Evolutionary conservation across 2,888 invertebrate genomes (phyloP), one percentile per base, ranked within the genome.

Genomic region (Dermolepida albohirtum): DNA sequence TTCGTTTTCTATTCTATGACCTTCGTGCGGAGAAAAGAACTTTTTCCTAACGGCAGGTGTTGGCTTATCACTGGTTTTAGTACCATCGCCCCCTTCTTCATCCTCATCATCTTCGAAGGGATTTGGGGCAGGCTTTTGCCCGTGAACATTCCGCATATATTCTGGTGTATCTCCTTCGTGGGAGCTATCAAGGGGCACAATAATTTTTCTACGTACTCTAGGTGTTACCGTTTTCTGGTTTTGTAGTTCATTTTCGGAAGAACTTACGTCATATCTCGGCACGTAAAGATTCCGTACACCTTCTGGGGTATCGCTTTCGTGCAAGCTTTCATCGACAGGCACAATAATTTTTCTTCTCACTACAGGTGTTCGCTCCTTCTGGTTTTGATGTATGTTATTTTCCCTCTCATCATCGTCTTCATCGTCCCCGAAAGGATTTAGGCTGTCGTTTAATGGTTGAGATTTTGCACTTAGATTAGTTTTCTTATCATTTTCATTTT

Each of bases 351-450:
- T 76, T 51, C 69, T 72, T 27, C 70, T 50, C 5, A 34, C 41
- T 12, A 51, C 66, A 1, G 68, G 67, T 47, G 59, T 67, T 14
- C 64, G 55, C 75, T 77, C 51, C 73, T 75, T 14, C 17, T 64
- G 16, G 70, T 51, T 59, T 72, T 54, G 64, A 72, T 57, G 51
- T 68, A 68, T 65, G 68, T 66, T 50, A 70, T 74, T 77, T 85
- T 73, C 81, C 82, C n/a, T 76, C 5, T 8, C 49, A 43, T 74
- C 70, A 11, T 72, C 72, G 47, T 75, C 83, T 70, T 77, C 79
- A n/a, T 80, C 79, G 16, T 84, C 54, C 10, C 50, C 69, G 52
- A 69, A 69, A 7, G 69, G 69, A 62, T 69, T 69, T 39, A 69
- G 40, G 52, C 41, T 27, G n/a, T 8, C 43, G 34, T 62, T 41